Conservation (phyloP, 2,113 vertebrate genomes). For the Hiodon tergisus region DNA sequence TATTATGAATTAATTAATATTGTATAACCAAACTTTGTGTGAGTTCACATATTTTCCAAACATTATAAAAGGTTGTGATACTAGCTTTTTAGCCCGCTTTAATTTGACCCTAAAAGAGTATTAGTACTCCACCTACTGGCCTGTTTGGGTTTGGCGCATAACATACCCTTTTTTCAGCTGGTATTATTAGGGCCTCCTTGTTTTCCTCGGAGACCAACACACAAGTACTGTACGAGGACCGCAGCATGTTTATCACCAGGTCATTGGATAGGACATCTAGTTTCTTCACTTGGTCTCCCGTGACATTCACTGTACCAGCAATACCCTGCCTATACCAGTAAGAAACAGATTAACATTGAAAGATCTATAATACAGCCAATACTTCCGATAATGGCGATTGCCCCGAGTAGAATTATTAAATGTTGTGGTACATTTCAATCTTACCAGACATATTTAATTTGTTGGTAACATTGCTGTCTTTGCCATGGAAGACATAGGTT, state of each 20-base stretch:
- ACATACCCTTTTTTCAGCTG: slow-evolving; percentile 76
- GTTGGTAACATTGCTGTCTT: too few species aligned
- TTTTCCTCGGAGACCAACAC: slow-evolving; percentile 89
- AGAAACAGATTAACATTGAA: neutral
- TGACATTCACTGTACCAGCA: slow-evolving; percentile 84
- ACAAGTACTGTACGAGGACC: slow-evolving; percentile 83
- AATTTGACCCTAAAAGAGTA: neutral
- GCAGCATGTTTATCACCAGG: slow-evolving; percentile 90
- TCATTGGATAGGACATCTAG: slow-evolving; percentile 87
- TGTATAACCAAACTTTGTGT: too few species aligned
- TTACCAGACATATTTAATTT: too few species aligned
- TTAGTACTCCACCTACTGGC: slow-evolving; percentile 2
- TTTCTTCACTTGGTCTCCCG: slow-evolving; percentile 92
- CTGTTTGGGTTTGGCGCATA: neutral
- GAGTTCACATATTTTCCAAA: too few species aligned
- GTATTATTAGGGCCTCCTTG: slow-evolving; percentile 74
- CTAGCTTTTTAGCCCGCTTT: neutral
- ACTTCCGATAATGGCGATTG: too few species aligned
- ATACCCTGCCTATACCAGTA: slow-evolving; percentile 72
- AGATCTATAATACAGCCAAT: neutral
- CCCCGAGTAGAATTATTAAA: too few species aligned
- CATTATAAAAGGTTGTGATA: too few species aligned
- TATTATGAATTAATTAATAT: too few species aligned
- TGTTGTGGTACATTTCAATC: too few species aligned
- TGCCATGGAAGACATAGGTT: too few species aligned